Evolutionary conservation across 2,888 invertebrate genomes (phyloP).

Genomic region (Drosophila formosana): DNA sequence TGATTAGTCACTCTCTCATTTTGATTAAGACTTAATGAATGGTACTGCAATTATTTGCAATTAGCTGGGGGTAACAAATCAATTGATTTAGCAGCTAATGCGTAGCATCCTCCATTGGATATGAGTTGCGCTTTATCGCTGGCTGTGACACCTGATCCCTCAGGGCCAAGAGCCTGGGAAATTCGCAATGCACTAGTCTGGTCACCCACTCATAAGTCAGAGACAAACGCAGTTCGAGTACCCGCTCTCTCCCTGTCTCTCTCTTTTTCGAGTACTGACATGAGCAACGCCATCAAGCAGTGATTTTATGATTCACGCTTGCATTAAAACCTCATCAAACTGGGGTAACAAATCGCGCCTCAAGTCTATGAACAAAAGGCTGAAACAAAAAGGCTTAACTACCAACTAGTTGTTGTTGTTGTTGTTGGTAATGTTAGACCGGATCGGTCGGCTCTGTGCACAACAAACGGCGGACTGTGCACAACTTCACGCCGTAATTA

Average conservation of each 20-base stretch:
- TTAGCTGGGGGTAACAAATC: constrained; percentile 6
- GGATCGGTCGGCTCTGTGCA: constrained; percentile 26
- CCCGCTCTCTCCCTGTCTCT: constrained; percentile 5
- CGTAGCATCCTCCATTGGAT: neutral
- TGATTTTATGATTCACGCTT: constrained; percentile 76
- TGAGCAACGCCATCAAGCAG: constrained; percentile 46
- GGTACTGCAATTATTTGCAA: neutral
- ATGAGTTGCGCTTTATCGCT: neutral
- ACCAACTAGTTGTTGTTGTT: constrained; percentile 17
- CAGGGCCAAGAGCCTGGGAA: constrained; percentile 22
- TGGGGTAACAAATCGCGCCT: constrained; percentile 57
- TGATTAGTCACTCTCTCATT: neutral
- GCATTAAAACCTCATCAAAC: constrained; percentile 71
- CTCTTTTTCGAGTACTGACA: constrained; percentile 27
- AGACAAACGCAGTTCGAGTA: constrained; percentile 22
- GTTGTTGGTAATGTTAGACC: constrained; percentile 23
- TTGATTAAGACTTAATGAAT: neutral
- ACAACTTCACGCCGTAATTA: constrained; percentile 81
- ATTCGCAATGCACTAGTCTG: constrained; percentile 58
- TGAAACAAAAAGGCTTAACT: constrained; percentile 26
- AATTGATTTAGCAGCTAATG: constrained; percentile 3
- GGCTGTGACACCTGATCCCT: constrained; percentile 47
- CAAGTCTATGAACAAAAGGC: constrained; percentile 44
- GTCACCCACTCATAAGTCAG: constrained; percentile 19
- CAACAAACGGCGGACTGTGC: constrained; percentile 58